A percentile compares a stretch with the other conserved stretches of the same genome.
phyloP scores from a whole-genome alignment of 2,888 invertebrate genomes.

The Clostera curtula region DNA sequence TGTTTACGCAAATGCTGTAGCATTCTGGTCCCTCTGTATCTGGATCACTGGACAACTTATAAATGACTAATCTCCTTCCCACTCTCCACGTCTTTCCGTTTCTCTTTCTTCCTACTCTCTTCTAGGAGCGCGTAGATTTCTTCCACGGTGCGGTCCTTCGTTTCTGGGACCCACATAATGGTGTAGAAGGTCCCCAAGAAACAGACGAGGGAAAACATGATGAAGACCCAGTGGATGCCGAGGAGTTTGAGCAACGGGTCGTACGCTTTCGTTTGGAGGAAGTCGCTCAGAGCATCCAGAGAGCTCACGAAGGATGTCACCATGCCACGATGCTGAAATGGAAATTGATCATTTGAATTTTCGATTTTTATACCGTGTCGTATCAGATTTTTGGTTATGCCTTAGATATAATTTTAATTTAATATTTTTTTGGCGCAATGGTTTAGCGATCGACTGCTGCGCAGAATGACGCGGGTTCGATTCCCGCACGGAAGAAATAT shows the following conservation, averaged over 20 bases:
- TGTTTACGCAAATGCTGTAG: no score
- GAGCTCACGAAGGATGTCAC: slow-evolving; percentile 64
- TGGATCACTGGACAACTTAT: slow-evolving; percentile 28
- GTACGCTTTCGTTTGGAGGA: slow-evolving; percentile 63
- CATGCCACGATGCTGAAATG: slow-evolving; percentile 60
- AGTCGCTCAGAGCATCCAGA: slow-evolving; percentile 59
- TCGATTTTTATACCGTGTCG: no score
- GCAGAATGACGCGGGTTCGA: no score
- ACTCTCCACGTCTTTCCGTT: slow-evolving; percentile 48
- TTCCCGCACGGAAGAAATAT: no score
- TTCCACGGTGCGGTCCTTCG: slow-evolving; percentile 55
- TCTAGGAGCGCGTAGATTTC: slow-evolving; percentile 58
- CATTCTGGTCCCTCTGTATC: no score
- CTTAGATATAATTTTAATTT: no score
- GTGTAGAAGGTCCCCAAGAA: slow-evolving; percentile 62
- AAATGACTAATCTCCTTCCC: slow-evolving; percentile 53
- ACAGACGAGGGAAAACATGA: slow-evolving; percentile 58
- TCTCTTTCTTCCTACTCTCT: slow-evolving; percentile 51
- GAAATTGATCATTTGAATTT: no score
- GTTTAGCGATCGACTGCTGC: no score
- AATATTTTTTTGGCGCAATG: no score
- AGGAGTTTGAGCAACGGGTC: slow-evolving; percentile 59
- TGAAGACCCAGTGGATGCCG: slow-evolving; percentile 68
- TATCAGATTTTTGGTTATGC: no score
- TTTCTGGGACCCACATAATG: slow-evolving; percentile 62